A percentile compares a stretch with the other conserved stretches of the same genome.
Conservation (phyloP, 2,888 invertebrate species). For the Autographa gamma region DNA sequence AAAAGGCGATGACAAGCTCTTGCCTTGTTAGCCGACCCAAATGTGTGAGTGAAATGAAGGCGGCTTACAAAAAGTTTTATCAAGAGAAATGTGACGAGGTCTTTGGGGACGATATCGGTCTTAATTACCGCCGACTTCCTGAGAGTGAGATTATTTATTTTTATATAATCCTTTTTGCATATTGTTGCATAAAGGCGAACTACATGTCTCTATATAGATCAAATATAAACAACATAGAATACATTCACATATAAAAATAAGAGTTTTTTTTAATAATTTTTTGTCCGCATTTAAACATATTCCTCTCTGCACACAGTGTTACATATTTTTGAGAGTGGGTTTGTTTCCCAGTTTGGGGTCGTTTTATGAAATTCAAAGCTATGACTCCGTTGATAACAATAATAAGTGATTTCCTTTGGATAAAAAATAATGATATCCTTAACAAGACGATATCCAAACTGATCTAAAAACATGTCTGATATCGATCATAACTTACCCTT, state of each 20-base stretch:
- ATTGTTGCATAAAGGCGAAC: no score
- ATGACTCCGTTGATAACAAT: no score
- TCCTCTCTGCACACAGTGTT: not conserved
- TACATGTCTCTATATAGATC: no score
- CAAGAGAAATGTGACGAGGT: not conserved
- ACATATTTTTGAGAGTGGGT: not conserved
- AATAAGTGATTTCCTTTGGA: no score
- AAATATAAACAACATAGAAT: no score
- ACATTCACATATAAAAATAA: no score
- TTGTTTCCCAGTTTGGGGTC: not conserved
- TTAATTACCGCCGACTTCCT: not conserved
- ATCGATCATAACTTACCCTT: no score
- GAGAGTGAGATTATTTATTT: constrained; percentile 9
- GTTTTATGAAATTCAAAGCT: no score
- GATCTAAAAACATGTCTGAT: no score
- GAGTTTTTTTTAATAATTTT: not conserved
- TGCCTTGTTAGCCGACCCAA: constrained; percentile 2
- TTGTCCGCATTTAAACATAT: constrained; percentile 9
- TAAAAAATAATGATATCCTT: no score
- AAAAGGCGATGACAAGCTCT: not conserved
- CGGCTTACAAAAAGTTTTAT: not conserved
- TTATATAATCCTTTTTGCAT: no score
- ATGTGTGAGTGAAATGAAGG: constrained; percentile 4
- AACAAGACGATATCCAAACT: no score
- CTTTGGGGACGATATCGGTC: constrained; percentile 4